Evolutionary conservation across 2,113 vertebrate genomes (phyloP).

Genomic region (Hemibagrus wyckioides): DNA sequence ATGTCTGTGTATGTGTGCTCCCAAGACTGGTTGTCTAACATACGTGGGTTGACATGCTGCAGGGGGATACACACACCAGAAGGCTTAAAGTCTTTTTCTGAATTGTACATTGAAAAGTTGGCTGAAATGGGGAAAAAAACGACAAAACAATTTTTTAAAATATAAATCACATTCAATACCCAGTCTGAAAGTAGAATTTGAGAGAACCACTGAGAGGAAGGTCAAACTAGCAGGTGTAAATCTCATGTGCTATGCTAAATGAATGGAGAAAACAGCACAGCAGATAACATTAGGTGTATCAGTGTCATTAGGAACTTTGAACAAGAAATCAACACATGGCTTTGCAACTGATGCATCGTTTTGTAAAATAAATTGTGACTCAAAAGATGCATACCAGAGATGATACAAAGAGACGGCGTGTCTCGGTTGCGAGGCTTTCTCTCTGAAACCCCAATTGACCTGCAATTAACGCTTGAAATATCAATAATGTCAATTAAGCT

Average conservation of each 20-base stretch:
- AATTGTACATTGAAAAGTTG: constrained; percentile 53
- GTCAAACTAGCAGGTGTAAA: neutral
- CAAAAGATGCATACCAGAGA: constrained; percentile 19
- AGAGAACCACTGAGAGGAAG: neutral
- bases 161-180: neutral
- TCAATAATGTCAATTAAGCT: constrained; percentile 68
- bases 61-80: constrained; percentile 19
- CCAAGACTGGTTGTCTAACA: constrained; percentile 28
- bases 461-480: constrained; percentile 64
- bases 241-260: neutral
- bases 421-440: constrained; percentile 44
- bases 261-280: constrained; percentile 12
- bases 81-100: constrained; percentile 43
- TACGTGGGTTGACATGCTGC: constrained; percentile 13
- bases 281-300: neutral
- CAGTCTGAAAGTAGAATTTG: neutral
- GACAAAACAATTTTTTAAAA: no score
- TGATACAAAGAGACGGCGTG: constrained; percentile 14
- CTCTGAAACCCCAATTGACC: constrained; percentile 54
- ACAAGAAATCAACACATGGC: constrained; percentile 1
- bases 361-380: constrained; percentile 11
- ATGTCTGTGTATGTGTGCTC: neutral
- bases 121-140: neutral
- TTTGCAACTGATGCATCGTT: constrained; percentile 11
- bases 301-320: neutral